Conservation (phyloP, 2,888 invertebrate species). For the Caenorhabditis sp. region DNA sequence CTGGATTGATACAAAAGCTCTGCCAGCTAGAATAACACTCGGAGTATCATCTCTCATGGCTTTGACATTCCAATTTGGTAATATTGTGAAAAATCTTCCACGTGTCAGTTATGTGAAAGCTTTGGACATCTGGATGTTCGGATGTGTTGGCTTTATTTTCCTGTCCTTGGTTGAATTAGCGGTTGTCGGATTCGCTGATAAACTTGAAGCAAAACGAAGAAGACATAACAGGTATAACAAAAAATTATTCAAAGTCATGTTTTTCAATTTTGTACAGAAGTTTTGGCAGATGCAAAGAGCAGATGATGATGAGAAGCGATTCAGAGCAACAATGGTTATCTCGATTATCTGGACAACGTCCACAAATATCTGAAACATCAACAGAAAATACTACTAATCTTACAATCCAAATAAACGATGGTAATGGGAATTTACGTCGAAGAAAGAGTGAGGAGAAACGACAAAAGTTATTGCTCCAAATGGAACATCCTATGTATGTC, state of each 20-base stretch:
- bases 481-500: constrained; percentile 51
- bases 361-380: constrained; percentile 21
- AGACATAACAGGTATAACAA: constrained; percentile 30
- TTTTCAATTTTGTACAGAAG: not conserved
- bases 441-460: constrained; percentile 34
- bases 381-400: constrained; percentile 27
- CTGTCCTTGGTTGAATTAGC: constrained; percentile 70
- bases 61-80: constrained; percentile 70
- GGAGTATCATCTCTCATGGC: constrained; percentile 68
- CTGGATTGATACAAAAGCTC: constrained; percentile 71
- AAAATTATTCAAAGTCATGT: not conserved
- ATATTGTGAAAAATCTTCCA: constrained; percentile 70
- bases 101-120: constrained; percentile 69
- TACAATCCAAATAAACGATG: constrained; percentile 42
- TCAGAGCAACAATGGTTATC: constrained; percentile 69
- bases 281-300: constrained; percentile 51
- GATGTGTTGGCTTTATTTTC: constrained; percentile 71
- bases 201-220: constrained; percentile 56
- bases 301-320: constrained; percentile 61
- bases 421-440: constrained; percentile 41
- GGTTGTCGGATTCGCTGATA: constrained; percentile 70
- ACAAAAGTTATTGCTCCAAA: constrained; percentile 39
- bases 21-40: constrained; percentile 70
- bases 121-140: constrained; percentile 71
- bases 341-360: constrained; percentile 35